Evolutionary conservation across 2,113 vertebrate species (phyloP).

Genomic region (Sylvia atricapilla): DNA sequence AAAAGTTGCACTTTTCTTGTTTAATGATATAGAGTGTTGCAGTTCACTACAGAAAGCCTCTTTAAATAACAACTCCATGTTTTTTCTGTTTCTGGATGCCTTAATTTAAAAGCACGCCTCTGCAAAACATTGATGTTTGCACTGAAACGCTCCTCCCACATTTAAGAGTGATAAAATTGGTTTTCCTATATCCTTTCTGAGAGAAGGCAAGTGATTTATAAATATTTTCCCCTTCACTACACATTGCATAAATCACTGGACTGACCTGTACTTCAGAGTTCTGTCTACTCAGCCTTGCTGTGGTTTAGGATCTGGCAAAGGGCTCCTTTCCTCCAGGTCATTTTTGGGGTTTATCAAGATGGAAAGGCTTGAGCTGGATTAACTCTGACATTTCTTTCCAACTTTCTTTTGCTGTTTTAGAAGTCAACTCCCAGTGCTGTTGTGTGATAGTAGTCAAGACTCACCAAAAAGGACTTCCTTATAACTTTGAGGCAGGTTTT

Average conservation of each 20-base stretch:
- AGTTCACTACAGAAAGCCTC: neutral
- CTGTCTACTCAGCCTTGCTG: neutral
- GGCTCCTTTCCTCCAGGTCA: neutral
- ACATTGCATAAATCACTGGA: neutral
- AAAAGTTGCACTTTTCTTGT: neutral
- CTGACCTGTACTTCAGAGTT: neutral
- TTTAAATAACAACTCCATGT: neutral
- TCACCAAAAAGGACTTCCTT: neutral
- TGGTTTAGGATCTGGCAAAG: neutral
- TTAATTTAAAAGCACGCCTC: neutral
- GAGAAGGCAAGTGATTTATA: constrained; percentile 10
- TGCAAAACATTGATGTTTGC: neutral
- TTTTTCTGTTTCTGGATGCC: neutral
- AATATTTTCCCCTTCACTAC: constrained; percentile 23
- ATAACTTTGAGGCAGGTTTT: neutral
- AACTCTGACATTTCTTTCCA: neutral
- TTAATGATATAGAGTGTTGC: neutral
- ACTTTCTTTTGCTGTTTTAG: neutral
- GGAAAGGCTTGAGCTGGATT: neutral
- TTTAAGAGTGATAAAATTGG: constrained; percentile 14
- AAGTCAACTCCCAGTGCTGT: neutral
- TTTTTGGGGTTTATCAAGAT: neutral
- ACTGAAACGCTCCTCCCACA: neutral
- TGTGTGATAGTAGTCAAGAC: neutral
- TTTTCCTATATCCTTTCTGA: neutral